Conservation (phyloP, 2,888 invertebrate species). For the Cephus pulcher region DNA sequence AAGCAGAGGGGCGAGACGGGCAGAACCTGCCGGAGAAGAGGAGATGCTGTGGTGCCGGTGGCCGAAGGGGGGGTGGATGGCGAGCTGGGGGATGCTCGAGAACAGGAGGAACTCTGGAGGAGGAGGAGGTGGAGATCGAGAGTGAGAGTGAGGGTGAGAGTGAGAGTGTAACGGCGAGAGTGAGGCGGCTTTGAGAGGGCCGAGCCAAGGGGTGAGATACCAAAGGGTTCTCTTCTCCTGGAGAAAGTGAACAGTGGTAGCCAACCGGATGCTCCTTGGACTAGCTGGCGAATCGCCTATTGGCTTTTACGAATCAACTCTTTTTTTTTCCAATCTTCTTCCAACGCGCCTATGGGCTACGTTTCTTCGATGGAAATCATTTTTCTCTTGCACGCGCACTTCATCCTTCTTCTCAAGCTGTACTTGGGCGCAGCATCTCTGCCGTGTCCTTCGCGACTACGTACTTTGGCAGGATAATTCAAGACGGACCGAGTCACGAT, state of each 20-base stretch:
- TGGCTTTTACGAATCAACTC: neutral
- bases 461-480: neutral
- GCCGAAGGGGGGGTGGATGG: conserved; percentile 9
- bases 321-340: neutral
- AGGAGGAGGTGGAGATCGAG: conserved; percentile 5
- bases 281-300: neutral
- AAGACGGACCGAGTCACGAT: neutral
- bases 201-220: conserved; percentile 56
- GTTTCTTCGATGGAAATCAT: neutral
- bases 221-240: conserved; percentile 57
- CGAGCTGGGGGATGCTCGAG: conserved; percentile 23
- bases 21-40: conserved; percentile 12
- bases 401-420: neutral
- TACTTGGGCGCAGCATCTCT: neutral
- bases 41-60: conserved; percentile 10
- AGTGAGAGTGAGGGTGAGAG: conserved; percentile 13
- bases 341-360: neutral
- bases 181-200: conserved; percentile 52
- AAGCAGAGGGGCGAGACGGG: conserved; percentile 30
- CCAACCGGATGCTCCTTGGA: conserved; percentile 38
- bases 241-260: conserved; percentile 64
- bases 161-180: conserved; percentile 52
- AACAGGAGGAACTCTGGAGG: conserved; percentile 20
- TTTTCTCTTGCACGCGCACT: neutral
- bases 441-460: neutral